phyloP scores from a whole-genome alignment of 2,797 vertebrate species.

The Pseudochromis fuscus region DNA sequence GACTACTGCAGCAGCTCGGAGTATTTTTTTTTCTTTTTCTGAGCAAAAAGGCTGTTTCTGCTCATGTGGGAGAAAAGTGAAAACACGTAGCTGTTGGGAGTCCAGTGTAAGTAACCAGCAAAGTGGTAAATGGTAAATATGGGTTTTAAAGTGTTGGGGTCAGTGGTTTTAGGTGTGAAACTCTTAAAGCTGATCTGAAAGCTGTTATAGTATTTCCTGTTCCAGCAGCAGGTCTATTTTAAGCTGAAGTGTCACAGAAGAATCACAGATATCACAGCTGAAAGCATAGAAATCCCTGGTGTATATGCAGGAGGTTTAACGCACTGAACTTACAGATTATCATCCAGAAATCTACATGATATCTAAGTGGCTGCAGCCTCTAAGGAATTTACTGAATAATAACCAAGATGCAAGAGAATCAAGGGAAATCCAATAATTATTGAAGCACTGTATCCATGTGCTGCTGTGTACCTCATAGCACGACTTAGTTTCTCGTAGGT shows the following conservation, averaged over 20 bases:
- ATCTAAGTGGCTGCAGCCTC: too few relatives aligned
- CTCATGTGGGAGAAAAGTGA: conserved; percentile 20
- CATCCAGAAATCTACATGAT: too few relatives aligned
- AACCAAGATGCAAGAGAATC: too few relatives aligned
- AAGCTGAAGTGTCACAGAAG: too few relatives aligned
- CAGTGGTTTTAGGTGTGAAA: not conserved
- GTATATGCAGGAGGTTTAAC: not conserved
- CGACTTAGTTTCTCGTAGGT: conserved; percentile 98
- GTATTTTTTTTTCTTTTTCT: conserved; percentile 28
- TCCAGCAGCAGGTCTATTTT: conserved; percentile 11
- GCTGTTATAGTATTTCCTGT: not conserved
- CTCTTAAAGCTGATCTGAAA: conserved; percentile 12
- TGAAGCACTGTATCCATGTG: too few relatives aligned
- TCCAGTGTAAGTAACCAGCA: conserved; percentile 11
- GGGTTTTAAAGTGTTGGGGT: conserved; percentile 12
- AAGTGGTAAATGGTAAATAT: conserved; percentile 5
- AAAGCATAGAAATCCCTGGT: not conserved
- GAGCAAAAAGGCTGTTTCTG: conserved; percentile 31
- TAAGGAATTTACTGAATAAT: too few relatives aligned
- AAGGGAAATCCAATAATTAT: too few relatives aligned
- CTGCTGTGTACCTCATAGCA: conserved; percentile 93
- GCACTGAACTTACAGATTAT: too few relatives aligned
- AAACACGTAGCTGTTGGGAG: not conserved
- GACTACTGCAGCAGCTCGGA: conserved; percentile 29
- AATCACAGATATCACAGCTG: conserved; percentile 27